These are phyloP conservation scores for Microchirus variegatus DNA, from an alignment of 2,797 vertebrate genomes.

Conservation along the genomic window DNA sequence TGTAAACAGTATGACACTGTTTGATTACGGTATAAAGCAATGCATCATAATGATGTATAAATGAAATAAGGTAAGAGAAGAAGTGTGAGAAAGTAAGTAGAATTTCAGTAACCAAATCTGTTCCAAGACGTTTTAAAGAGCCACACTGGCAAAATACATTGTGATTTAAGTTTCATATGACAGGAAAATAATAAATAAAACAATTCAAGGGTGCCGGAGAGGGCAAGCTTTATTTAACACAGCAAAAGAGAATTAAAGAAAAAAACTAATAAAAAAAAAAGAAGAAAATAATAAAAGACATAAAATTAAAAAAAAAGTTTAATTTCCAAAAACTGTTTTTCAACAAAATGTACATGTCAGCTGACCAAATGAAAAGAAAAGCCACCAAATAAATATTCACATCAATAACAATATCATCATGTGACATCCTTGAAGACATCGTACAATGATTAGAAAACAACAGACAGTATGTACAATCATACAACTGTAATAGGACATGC, in stretches of 20 bases:
- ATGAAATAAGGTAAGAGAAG: no score
- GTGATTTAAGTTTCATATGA: slow-evolving; percentile 9
- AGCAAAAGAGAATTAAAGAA: slow-evolving; percentile 54
- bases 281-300: slow-evolving; percentile 14
- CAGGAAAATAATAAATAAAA: background rate
- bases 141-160: background rate
- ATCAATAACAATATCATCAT: slow-evolving; percentile 74
- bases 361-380: slow-evolving; percentile 57
- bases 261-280: slow-evolving; percentile 22
- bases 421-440: slow-evolving; percentile 71
- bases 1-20: no score
- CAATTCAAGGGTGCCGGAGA: slow-evolving; percentile 62
- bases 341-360: slow-evolving; percentile 71
- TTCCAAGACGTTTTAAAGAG: no score
- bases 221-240: slow-evolving; percentile 83
- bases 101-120: no score
- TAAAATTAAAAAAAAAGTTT: slow-evolving; percentile 3
- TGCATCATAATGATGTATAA: no score
- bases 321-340: slow-evolving; percentile 77
- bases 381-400: slow-evolving; percentile 83
- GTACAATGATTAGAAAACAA: slow-evolving; percentile 84
- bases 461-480: slow-evolving; percentile 81
- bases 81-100: no score
- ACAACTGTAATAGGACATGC: slow-evolving; percentile 83
- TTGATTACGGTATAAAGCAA: no score